A percentile compares a stretch with the other conserved stretches of the same genome.
Evolutionary conservation across 2,888 invertebrate species (phyloP).

Genomic region (Chelonus formosanus): DNA sequence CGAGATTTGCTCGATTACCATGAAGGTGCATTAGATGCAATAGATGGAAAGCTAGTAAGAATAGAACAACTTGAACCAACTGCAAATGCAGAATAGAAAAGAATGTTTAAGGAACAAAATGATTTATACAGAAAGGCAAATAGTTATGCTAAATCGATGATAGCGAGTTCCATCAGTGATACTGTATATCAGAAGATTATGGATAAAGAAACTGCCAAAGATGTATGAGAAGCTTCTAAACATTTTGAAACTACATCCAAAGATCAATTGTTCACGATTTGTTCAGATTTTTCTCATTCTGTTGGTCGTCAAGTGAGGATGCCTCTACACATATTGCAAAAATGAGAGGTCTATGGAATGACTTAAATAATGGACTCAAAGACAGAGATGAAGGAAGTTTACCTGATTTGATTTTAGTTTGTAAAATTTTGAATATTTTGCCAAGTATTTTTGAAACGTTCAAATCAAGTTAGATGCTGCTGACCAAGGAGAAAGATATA

Average conservation of each 20-base stretch:
- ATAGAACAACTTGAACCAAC: slow-evolving; percentile 36
- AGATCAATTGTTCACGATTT: slow-evolving; percentile 55
- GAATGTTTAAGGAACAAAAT: slow-evolving; percentile 33
- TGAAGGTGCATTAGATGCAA: slow-evolving; percentile 48
- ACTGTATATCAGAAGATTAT: slow-evolving; percentile 55
- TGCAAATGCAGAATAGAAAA: slow-evolving; percentile 38
- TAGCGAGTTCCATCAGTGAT: slow-evolving; percentile 50
- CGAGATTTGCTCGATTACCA: slow-evolving; percentile 51
- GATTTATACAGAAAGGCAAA: slow-evolving; percentile 52
- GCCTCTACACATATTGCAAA: slow-evolving; percentile 49
- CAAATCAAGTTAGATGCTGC: slow-evolving; percentile 46
- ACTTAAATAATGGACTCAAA: slow-evolving; percentile 47
- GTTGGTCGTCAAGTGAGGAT: slow-evolving; percentile 49
- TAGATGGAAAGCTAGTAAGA: slow-evolving; percentile 46
- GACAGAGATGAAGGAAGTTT: slow-evolving; percentile 42
- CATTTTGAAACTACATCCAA: slow-evolving; percentile 51
- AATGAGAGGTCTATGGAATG: slow-evolving; percentile 47
- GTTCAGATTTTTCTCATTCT: slow-evolving; percentile 52
- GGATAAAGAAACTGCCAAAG: slow-evolving; percentile 52
- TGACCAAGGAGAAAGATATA: slow-evolving; percentile 35
- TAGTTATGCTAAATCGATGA: slow-evolving; percentile 55
- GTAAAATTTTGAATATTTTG: slow-evolving; percentile 46
- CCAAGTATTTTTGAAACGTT: slow-evolving; percentile 41
- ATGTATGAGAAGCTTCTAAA: slow-evolving; percentile 51
- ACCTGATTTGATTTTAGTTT: slow-evolving; percentile 46